A percentile compares a stretch with the other conserved stretches of the same genome.
These are phyloP conservation scores for Chascanopsetta lugubris DNA, from an alignment of 2,113 vertebrate genomes.

Conservation along the genomic window DNA sequence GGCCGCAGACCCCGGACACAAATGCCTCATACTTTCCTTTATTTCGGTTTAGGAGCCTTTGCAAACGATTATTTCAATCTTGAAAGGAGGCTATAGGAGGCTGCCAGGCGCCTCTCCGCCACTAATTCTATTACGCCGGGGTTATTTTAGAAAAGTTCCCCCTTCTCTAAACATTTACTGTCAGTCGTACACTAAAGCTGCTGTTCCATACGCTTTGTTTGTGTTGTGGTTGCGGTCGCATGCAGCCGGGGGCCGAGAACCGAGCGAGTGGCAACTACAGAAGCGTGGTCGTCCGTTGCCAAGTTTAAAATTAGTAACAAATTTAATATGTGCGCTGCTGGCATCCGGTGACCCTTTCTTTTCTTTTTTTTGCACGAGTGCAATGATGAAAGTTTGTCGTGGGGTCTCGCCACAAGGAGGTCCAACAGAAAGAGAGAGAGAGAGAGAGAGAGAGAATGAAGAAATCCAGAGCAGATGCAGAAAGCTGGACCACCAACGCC, in stretches of 20 bases:
- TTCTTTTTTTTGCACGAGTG: slow-evolving; percentile 83
- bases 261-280: slow-evolving; percentile 79
- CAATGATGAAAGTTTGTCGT: slow-evolving; percentile 87
- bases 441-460: slow-evolving; percentile 12
- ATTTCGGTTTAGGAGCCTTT: slow-evolving; percentile 50
- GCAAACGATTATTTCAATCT: slow-evolving; percentile 60
- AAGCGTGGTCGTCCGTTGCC: slow-evolving; percentile 80
- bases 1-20: slow-evolving; percentile 1
- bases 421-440: slow-evolving; percentile 74
- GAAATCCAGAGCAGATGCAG: slow-evolving; percentile 81
- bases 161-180: slow-evolving; percentile 82
- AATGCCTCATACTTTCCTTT: slow-evolving; percentile 29
- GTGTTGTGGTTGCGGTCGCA: slow-evolving; percentile 85
- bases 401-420: slow-evolving; percentile 85
- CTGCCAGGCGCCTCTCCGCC: slow-evolving; percentile 66
- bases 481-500: slow-evolving; percentile 67
- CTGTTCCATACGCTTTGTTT: slow-evolving; percentile 88
- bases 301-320: slow-evolving; percentile 95
- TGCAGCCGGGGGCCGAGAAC: slow-evolving; percentile 73
- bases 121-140: slow-evolving; percentile 79
- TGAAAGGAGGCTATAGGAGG: slow-evolving; percentile 36
- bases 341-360: slow-evolving; percentile 84
- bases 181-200: slow-evolving; percentile 79
- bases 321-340: slow-evolving; percentile 87
- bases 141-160: slow-evolving; percentile 80